Conservation (phyloP, 2,888 invertebrate species). For the Drosophila fungiperda region DNA sequence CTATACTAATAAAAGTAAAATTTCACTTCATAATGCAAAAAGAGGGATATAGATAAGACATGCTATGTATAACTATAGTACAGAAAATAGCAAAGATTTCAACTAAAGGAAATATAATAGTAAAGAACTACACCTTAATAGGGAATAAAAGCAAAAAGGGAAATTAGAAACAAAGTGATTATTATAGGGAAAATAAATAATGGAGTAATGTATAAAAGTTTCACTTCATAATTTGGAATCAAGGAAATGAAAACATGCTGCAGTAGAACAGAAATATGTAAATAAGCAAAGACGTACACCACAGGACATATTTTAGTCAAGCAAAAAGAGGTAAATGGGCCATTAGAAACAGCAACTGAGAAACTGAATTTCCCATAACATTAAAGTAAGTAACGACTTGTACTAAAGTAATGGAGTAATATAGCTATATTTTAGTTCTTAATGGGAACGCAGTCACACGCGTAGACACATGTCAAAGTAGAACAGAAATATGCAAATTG, state of each 20-base stretch:
- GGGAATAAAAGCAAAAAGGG: neutral
- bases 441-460: neutral
- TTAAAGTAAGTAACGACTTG: no score
- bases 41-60: neutral
- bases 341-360: no score
- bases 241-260: neutral
- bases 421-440: neutral
- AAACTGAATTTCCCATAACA: no score
- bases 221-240: neutral
- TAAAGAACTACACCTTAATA: neutral
- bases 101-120: neutral
- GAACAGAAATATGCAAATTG: neutral
- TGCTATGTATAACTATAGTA: neutral
- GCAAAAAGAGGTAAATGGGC: constrained; percentile 2
- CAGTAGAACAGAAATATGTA: neutral
- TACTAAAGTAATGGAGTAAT: no score
- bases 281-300: neutral
- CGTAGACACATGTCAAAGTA: neutral
- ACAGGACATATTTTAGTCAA: neutral
- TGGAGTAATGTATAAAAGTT: neutral
- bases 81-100: neutral
- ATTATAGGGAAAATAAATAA: neutral
- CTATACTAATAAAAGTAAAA: constrained; percentile 3
- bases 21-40: neutral
- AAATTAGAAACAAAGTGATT: neutral